Evolutionary conservation across 2,113 vertebrate genomes (phyloP).

Genomic region (Piprites chloris): DNA sequence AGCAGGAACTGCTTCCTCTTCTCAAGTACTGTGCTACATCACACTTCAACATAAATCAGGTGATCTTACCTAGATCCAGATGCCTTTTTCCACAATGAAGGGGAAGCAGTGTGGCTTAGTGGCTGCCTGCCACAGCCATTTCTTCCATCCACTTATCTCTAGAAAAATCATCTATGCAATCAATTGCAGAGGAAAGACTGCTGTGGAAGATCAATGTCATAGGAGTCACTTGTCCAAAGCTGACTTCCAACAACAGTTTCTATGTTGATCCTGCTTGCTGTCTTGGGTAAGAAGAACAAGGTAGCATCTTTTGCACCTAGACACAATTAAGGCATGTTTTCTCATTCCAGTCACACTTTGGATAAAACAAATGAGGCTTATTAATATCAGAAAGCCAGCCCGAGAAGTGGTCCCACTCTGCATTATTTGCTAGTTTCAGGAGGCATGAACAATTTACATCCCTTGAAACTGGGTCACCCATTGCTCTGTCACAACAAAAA

Average conservation of each 20-base stretch:
- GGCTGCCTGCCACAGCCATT: not conserved
- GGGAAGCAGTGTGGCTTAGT: not conserved
- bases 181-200: not conserved
- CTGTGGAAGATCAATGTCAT: not conserved
- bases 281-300: not conserved
- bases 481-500: constrained; percentile 35
- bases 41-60: not conserved
- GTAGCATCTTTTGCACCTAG: not conserved
- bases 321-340: not conserved
- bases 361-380: not conserved
- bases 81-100: not conserved
- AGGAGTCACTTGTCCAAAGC: not conserved
- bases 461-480: not conserved
- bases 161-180: not conserved
- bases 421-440: not conserved
- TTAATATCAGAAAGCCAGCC: not conserved
- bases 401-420: not conserved
- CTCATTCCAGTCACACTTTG: not conserved
- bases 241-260: not conserved
- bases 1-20: not conserved
- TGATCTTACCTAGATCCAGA: not conserved
- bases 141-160: not conserved
- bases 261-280: not conserved
- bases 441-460: constrained; percentile 15
- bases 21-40: not conserved